phyloP scores from a whole-genome alignment of 2,797 vertebrate genomes.

The Gallirallus australis region DNA sequence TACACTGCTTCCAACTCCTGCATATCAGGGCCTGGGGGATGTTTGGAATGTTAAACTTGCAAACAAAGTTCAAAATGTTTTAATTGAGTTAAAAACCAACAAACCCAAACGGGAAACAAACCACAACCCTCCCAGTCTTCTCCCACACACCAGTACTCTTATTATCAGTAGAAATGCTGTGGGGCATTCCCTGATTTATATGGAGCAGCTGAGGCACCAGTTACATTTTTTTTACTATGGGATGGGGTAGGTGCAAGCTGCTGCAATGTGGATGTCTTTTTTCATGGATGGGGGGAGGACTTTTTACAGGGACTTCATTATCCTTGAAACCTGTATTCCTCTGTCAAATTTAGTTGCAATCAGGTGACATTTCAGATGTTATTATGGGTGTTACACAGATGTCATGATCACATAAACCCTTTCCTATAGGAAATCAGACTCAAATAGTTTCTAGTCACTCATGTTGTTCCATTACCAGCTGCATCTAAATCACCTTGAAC shows the following conservation, averaged over 20 bases:
- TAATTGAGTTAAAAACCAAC: neutral
- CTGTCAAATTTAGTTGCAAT: slow-evolving; percentile 19
- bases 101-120: no score
- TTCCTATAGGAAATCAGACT: slow-evolving; percentile 38
- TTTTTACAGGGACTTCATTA: slow-evolving; percentile 22
- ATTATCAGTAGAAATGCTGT: neutral
- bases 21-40: neutral
- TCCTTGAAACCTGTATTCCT: slow-evolving; percentile 23
- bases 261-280: neutral
- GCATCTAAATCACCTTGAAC: slow-evolving; percentile 54
- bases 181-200: neutral
- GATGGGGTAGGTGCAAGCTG: neutral
- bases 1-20: neutral
- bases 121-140: neutral
- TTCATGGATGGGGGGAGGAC: neutral
- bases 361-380: neutral
- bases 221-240: neutral
- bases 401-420: neutral
- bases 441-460: neutral
- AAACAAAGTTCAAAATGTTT: neutral
- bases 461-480: neutral
- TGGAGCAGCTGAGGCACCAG: neutral
- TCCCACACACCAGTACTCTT: neutral
- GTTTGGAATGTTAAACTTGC: neutral
- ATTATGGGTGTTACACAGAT: slow-evolving; percentile 25